Base-by-base conservation (phyloP, 2,797 vertebrate genomes). In the Peromyscus eremicus region DNA sequence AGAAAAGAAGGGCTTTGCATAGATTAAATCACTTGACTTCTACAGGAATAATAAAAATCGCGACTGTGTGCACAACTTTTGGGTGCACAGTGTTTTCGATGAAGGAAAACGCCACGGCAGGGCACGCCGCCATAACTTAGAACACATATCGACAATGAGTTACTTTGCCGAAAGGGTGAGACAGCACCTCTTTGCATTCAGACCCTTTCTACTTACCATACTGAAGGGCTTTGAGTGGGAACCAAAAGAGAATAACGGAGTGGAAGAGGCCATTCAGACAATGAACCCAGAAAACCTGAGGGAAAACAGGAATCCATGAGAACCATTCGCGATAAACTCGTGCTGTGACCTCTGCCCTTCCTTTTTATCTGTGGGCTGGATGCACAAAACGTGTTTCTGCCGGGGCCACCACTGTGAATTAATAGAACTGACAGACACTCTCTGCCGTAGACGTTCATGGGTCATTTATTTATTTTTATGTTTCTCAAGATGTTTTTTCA, bases 221-320 rank as follows among this genome's bases (percentile, higher is more conserved):
- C 98, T 99, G 99, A 98, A 99, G 99, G 98, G 99, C 99, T 99
- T 99, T 99, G 94, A 99, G 99, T 97, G 99, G 99, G 99, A 99
- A 99, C 99, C 99, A 99, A 99, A 99, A 99, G 98, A 99, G 99
- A 99, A 99, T 99, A 99, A 99, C 99, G 73, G 99, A 99, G 99
- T 99, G 99, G 99, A 99, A 99, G 98, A 99, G 99, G 98, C 99
- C 99, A 98, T 99, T 99, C 99, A 99, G 99, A 99, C 99, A 99
- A 99, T 99, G 99, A 99, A 99, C 99, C 99, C 99, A 99, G 99
- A 99, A 99, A 99, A 99, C 99, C 99, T 99, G 99, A 98, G 98
- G 97, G 98, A 98, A 99, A 98, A 98, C 98, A 99, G 98, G 99
- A 98, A 98, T 99, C 99, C 99, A 99, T 99, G 99, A 99, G 99